A percentile compares a stretch with the other conserved stretches of the same genome.
These are phyloP conservation scores for Emydura subglobosa DNA, from an alignment of 2,113 vertebrate species.

Conservation along the genomic window DNA sequence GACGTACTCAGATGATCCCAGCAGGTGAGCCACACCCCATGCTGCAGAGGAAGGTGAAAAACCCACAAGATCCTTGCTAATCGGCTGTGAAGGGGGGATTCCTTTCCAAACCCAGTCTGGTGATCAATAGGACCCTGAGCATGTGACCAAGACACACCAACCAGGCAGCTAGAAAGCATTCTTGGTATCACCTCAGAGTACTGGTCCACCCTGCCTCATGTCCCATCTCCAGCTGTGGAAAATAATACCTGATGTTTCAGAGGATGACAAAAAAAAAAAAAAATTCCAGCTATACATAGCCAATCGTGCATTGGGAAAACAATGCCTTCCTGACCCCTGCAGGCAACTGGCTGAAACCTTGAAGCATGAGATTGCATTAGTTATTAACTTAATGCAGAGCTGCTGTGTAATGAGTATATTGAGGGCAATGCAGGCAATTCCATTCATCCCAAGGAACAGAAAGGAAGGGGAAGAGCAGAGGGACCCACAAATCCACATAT, in stretches of 20 bases:
- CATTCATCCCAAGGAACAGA: not conserved
- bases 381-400: not conserved
- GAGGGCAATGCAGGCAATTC: not conserved
- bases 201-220: not conserved
- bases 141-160: not conserved
- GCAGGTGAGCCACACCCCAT: not conserved
- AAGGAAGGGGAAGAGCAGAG: not conserved
- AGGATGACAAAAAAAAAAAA: not conserved
- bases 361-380: not conserved
- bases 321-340: not conserved
- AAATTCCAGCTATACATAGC: not conserved
- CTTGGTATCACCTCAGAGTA: not conserved
- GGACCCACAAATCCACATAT: not conserved
- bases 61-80: not conserved
- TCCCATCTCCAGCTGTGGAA: not conserved
- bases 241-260: not conserved
- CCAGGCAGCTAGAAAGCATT: not conserved
- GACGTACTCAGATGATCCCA: not conserved
- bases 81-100: not conserved
- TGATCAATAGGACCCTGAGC: not conserved
- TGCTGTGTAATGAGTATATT: not conserved
- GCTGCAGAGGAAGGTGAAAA: not conserved
- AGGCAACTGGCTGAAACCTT: not conserved
- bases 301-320: not conserved
- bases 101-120: not conserved